Conservation (phyloP, 2,797 vertebrate genomes). For the Lithobates pipiens region DNA sequence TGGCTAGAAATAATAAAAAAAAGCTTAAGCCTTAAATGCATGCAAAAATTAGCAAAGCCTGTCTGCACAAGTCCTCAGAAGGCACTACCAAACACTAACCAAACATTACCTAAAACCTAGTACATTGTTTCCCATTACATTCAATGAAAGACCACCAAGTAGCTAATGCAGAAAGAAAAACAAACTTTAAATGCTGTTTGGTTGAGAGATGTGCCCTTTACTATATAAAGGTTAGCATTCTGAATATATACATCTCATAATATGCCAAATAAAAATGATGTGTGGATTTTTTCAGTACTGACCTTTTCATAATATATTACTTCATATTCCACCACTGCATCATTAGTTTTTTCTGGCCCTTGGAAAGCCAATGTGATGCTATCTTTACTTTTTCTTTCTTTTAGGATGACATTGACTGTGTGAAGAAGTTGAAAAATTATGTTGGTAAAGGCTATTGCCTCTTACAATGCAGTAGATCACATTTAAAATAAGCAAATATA, state of each 20-base stretch:
- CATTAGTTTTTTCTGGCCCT: conserved; percentile 80
- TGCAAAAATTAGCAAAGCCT: too few species aligned
- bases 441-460: background rate
- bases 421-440: background rate
- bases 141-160: too few species aligned
- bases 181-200: too few species aligned
- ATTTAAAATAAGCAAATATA: too few species aligned
- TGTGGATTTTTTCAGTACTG: conserved; percentile 53
- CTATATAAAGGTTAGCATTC: background rate
- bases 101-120: too few species aligned
- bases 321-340: conserved; percentile 82
- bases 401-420: conserved; percentile 83
- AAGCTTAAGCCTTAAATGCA: too few species aligned
- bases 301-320: conserved; percentile 89
- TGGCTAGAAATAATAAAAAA: too few species aligned
- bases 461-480: too few species aligned
- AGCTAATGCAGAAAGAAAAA: background rate
- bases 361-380: conserved; percentile 87
- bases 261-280: background rate
- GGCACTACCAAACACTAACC: too few species aligned
- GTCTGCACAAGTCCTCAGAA: too few species aligned
- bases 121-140: too few species aligned
- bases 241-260: background rate
- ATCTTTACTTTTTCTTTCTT: conserved; percentile 85
- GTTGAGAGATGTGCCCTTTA: background rate